Percentiles rank a stretch among this genome's conserved stretches.
Evolutionary conservation across 1,140 invertebrate genomes (phyloP).

Genomic region (Polypedilum vanderplanki): DNA sequence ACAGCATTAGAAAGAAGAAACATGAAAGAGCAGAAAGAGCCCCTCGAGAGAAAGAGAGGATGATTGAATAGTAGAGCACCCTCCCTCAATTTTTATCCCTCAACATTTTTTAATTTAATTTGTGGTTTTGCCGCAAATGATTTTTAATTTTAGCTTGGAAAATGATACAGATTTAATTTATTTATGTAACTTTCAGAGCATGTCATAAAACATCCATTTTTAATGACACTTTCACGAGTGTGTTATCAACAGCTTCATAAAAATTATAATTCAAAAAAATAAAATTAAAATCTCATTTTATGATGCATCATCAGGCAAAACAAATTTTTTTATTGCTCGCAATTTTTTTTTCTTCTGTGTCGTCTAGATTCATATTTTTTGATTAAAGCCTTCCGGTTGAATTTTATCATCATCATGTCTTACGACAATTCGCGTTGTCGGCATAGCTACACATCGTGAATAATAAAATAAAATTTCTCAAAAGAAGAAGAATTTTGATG

Average conservation of each 20-base stretch:
- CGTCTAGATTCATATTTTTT: neutral
- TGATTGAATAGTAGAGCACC: constrained; percentile 9
- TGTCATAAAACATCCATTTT: neutral
- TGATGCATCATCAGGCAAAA: constrained; percentile 10
- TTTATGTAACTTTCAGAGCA: neutral
- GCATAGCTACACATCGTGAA: neutral
- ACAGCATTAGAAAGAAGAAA: constrained; percentile 3
- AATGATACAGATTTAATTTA: constrained; percentile 7
- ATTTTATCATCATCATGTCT: neutral
- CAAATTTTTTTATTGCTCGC: neutral
- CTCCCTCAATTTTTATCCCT: neutral
- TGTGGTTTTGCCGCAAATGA: constrained; percentile 7
- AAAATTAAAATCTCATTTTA: constrained; percentile 5
- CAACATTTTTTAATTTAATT: neutral
- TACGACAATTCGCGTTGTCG: neutral
- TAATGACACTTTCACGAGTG: neutral
- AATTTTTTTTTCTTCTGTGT: neutral
- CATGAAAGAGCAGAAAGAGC: neutral
- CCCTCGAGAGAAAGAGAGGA: too few species aligned
- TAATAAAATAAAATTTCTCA: too few species aligned
- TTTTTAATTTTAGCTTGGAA: neutral
- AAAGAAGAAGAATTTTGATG: too few species aligned
- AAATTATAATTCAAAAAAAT: neutral
- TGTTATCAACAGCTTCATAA: neutral
- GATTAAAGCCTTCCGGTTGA: constrained; percentile 4